These are phyloP conservation scores for Eurytemora carolleeae DNA, from an alignment of 1,140 invertebrate genomes.

Conservation along the genomic window DNA sequence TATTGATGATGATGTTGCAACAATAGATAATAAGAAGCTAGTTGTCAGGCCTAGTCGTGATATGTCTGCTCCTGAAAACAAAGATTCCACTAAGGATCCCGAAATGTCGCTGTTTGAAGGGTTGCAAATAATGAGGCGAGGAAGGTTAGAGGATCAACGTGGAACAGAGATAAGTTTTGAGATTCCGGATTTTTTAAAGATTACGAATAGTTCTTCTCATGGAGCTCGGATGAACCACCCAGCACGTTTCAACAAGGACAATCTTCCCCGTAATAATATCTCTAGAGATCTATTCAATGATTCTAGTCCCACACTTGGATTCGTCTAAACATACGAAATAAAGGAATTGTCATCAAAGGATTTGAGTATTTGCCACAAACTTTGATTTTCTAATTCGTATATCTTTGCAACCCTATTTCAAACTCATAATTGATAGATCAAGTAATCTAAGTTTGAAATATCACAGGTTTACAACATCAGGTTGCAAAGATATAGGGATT, in stretches of 20 bases:
- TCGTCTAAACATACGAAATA: background rate
- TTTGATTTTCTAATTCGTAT: no score
- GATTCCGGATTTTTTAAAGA: constrained; percentile 54
- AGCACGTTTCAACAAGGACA: background rate
- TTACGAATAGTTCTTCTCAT: background rate
- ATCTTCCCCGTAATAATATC: background rate
- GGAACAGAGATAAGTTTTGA: constrained; percentile 60
- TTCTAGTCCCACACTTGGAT: background rate
- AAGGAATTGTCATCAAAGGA: no score
- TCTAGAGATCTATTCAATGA: background rate
- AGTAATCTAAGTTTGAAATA: no score
- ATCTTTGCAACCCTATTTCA: no score
- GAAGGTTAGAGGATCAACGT: constrained; percentile 53
- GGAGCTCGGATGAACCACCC: background rate
- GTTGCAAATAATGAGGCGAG: constrained; percentile 47
- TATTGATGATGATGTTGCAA: background rate
- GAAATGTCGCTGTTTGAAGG: constrained; percentile 39
- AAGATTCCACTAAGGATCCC: background rate
- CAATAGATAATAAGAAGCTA: background rate
- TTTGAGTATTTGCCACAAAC: no score
- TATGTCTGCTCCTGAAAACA: background rate
- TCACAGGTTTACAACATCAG: no score
- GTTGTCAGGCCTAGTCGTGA: background rate
- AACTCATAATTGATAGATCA: no score
- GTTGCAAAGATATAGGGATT: no score